Base-by-base conservation (phyloP, 2,113 vertebrate genomes). In the Dromiciops gliroides region DNA sequence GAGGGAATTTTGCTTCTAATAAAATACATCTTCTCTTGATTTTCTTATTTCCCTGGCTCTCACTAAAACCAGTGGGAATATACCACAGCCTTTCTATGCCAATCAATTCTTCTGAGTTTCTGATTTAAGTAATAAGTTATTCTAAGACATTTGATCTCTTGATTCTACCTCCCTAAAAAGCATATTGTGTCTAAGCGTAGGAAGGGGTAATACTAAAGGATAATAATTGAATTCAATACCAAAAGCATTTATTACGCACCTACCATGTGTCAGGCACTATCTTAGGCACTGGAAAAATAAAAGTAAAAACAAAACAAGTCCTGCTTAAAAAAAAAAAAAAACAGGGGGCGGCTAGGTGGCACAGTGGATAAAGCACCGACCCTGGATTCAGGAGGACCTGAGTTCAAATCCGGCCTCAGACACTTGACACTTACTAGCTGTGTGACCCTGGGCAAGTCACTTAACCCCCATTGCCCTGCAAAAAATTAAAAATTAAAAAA, bases 1-100 rank as follows among this genome's bases (percentile, higher is more conserved):
- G 56, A 98, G 95, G 93, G 48, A 97, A 96, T 93, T 96, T 91
- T 92, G 91, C 95, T 51, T 96, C 95, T 96, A 67, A 95, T 19
- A 95, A 98, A 98, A 95, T n/a, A n/a, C 49, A 88, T 93, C 89
- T 56, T 93, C 93, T 97, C 60, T 7, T 96, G 96, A 97, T 96
- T 75, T 75, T 50, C 90, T 47, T 94, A 49, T 67, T 96, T 8
- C 60, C 49, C 8, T 60, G 75, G 91, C 92, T 96, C 92, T 96
- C 94, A 92, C 90, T 91, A 67, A 93, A 96, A 56, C 37, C 26
- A 51, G 24, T 6, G 28, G 16, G 0, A 51, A 25, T 89, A 91
- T 60, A 52, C 9, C 89, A 44, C 44, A 8, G 1, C 49, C 26
- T 19, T 95, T 91, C 47, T 48, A 19, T 90, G 37, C 28, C 16